Evolutionary conservation across 2,797 vertebrate species (phyloP), one percentile per base, ranked within the genome.

Genomic region (Pelobates cultripes): DNA sequence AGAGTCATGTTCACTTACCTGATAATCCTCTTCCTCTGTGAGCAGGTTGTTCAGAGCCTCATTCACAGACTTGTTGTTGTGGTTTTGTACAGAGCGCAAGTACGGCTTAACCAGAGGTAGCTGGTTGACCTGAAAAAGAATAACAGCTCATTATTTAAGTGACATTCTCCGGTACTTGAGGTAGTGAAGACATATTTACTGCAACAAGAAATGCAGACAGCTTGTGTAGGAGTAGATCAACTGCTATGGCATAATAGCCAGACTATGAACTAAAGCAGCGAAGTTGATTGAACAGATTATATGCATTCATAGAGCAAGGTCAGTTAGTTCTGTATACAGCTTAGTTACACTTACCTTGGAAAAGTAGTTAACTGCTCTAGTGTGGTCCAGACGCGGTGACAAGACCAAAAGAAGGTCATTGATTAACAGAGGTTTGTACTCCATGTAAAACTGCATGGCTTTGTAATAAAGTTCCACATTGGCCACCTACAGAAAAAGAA

Each of bases 391-490:
- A 43, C 95, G 93, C 14, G 97, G 96, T 41, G 96, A 96, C 79
- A 97, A 92, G 13, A 97, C 95, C 73, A 92, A 88, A 67, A 97
- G 88, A 8, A 98, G 94, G 91, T 97, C 96, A 3, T 97, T 98
- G 63, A 97, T 90, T 66, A 99, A 86, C 13, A 98, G 90, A 5
- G 96, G 97, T 85, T 97, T 97, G 85, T 89, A 96, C 44, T 98
- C 96, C 87, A 98, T 87, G 81, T 97, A 98, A 88, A 97, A 98
- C 83, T 93, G 94, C 68, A 98, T 89, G 45, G 96, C 94, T 93
- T 95, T 97, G 86, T 97, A 99, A 89, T 95, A 98, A 71, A 98
- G 86, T 87, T 99, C 96, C 60, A 97, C 93, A 43, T 97, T 97
- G 15, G 96, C 96, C 73, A 97, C 96, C 97, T 99, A 84, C 2